Percentiles rank a stretch among this genome's conserved stretches.
Evolutionary conservation across 2,113 vertebrate species (phyloP).

Genomic region (Eptesicus fuscus): DNA sequence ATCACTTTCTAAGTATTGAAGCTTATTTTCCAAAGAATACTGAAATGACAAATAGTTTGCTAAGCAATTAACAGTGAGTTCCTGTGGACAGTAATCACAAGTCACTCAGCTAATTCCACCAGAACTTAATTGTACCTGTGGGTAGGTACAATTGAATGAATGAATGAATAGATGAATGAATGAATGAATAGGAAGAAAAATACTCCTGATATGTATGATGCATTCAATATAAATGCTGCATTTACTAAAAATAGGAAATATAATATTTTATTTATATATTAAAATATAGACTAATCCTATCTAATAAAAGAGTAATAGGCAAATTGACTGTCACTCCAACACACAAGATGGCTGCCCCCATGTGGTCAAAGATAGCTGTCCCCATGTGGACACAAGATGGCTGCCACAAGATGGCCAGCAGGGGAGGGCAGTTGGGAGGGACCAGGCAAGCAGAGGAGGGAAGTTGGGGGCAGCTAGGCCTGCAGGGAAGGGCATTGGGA

Average conservation of each 20-base stretch:
- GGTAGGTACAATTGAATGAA: not conserved
- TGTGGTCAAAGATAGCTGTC: too few species aligned
- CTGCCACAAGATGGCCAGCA: too few species aligned
- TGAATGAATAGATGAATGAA: not conserved
- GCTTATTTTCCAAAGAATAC: not conserved
- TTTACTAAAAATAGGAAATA: not conserved
- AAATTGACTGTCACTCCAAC: too few species aligned
- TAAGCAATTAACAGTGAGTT: not conserved
- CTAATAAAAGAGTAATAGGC: too few species aligned
- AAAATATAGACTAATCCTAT: not conserved
- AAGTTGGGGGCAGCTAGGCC: too few species aligned
- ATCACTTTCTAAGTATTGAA: not conserved
- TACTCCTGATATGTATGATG: not conserved
- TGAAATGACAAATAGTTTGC: not conserved
- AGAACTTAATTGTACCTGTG: not conserved
- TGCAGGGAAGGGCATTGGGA: too few species aligned
- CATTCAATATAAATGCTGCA: not conserved
- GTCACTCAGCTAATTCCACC: not conserved
- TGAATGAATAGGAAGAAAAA: not conserved
- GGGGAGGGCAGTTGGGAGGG: too few species aligned
- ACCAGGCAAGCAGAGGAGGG: too few species aligned
- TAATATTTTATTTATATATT: not conserved
- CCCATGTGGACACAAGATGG: too few species aligned
- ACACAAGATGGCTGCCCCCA: too few species aligned
- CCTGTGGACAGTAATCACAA: not conserved